phyloP scores from a whole-genome alignment of 2,888 invertebrate genomes.

The Nephrotoma appendiculata region DNA sequence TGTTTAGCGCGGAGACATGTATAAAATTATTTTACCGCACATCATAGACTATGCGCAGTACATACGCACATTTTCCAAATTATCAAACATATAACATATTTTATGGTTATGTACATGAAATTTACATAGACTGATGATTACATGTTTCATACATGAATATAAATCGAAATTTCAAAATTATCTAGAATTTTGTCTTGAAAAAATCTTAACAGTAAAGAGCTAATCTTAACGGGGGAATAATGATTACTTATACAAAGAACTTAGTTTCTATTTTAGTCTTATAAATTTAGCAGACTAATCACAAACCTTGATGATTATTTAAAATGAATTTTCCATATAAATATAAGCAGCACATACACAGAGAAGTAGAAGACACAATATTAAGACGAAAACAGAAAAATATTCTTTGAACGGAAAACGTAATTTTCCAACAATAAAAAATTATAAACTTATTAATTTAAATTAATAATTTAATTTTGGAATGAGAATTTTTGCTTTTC shows the following conservation, averaged over 20 bases:
- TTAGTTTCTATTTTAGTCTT: background rate
- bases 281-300: background rate
- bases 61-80: background rate
- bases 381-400: background rate
- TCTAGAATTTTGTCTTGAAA: background rate
- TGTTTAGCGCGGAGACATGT: background rate
- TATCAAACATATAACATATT: background rate
- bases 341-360: background rate
- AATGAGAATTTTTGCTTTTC: background rate
- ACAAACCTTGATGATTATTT: background rate
- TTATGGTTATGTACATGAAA: background rate
- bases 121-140: background rate
- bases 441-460: background rate
- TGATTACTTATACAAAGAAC: background rate
- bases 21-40: background rate
- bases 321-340: background rate
- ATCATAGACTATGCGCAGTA: background rate
- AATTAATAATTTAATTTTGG: background rate
- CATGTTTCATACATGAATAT: background rate
- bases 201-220: background rate
- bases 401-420: background rate
- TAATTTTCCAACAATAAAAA: background rate
- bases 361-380: background rate
- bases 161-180: background rate
- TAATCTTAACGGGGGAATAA: background rate